Base-by-base conservation (phyloP, 2,797 vertebrate species). In the Spatula clypeata region DNA sequence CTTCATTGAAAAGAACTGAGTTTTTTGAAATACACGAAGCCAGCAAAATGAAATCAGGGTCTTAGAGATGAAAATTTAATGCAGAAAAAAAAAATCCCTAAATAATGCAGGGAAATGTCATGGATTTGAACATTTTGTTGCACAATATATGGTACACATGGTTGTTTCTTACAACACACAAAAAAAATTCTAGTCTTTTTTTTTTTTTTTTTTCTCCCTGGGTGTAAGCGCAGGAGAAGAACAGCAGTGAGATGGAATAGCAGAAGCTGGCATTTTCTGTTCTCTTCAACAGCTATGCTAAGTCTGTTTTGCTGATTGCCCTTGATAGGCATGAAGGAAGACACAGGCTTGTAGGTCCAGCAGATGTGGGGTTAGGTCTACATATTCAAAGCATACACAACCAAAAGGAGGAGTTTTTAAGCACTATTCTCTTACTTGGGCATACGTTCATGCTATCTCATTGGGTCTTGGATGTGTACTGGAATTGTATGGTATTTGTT, bases 11-110 rank as follows among this genome's bases (percentile, higher is more conserved):
- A 85, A 87, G 88, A 93, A 42, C 24, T 18, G 15, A 62, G 21
- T 17, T 79, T 81, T 96, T 91, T 92, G 90, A 95, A 97, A 82
- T 87, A 85, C 81, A 61, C 65, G 36, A 77, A 85, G 70, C 64
- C 65, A 85, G 42, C 53, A 95, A 91, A 97, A 96, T 81, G 15
- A 96, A 95, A 90, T 75, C 55, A 87, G 62, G 42, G 57, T 92
- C 42, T 92, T 92, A 71, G 82, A 84, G 47, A 93, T 93, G 86
- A 96, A 97, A 98, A 90, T 94, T 95, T 95, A 90, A 96, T 69
- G 47, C 66, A 57, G 71, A 53, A 70, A 87, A 47, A 45, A 96
- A 40, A 97, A 62, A 61, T 13, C 66, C 44, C 34, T 94, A 89
- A 97, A 95, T 75, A 94, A 93, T 94, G 69, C 38, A 88, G 31